phyloP scores from a whole-genome alignment of 2,113 vertebrate species.

The Nasalis larvatus region DNA sequence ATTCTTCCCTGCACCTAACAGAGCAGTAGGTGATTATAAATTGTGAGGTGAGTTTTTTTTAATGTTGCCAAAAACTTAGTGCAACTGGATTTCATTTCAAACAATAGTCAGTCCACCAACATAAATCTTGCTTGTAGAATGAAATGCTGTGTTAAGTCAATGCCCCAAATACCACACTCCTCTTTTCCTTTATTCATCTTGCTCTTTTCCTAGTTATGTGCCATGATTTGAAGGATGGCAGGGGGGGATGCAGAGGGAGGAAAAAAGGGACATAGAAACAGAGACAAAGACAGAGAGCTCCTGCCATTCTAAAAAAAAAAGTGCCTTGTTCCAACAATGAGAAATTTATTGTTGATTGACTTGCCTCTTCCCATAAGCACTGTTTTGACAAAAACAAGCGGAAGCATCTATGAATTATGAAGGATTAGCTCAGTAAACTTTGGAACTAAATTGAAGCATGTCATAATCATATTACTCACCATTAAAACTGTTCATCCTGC shows the following conservation, averaged over 20 bases:
- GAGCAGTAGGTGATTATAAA: background rate
- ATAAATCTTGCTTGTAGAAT: background rate
- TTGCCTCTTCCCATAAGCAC: conserved; percentile 27
- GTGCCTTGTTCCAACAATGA: background rate
- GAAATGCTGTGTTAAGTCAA: background rate
- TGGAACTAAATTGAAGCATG: background rate
- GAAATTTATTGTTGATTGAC: background rate
- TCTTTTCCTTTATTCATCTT: background rate
- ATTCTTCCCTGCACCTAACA: background rate
- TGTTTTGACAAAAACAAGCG: conserved; percentile 27
- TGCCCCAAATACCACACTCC: background rate
- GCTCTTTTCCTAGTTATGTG: background rate
- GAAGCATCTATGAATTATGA: background rate
- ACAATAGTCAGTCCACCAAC: background rate
- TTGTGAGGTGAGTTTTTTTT: background rate
- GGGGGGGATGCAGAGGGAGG: too few species aligned
- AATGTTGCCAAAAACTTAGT: background rate
- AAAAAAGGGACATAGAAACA: background rate
- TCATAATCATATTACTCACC: background rate
- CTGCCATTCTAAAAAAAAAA: background rate
- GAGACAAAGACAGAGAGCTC: background rate
- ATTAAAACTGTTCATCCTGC: background rate
- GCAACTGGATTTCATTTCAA: conserved; percentile 33
- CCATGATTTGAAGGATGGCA: background rate
- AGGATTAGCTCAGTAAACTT: background rate